A percentile compares a stretch with the other conserved stretches of the same genome.
These are phyloP conservation scores for Nesidiocoris tenuis DNA, from an alignment of 2,888 invertebrate species.

Conservation along the genomic window DNA sequence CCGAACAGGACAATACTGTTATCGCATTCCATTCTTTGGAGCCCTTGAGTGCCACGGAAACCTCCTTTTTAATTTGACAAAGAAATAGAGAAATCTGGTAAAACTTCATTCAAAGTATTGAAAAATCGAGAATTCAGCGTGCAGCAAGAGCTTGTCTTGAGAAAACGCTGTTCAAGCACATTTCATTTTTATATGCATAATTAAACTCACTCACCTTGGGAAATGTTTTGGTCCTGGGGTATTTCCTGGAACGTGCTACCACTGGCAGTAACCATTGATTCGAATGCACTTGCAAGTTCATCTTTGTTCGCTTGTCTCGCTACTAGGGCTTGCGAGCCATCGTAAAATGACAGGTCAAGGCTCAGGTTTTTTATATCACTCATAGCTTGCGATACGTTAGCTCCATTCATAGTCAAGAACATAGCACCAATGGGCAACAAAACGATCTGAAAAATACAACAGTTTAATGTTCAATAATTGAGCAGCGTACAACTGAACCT, in stretches of 20 bases:
- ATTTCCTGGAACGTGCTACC: constrained; percentile 7
- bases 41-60: too few species aligned
- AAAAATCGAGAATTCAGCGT: too few species aligned
- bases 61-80: too few species aligned
- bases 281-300: not conserved
- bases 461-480: not conserved
- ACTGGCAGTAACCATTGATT: not conserved
- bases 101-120: too few species aligned
- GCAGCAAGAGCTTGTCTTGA: too few species aligned
- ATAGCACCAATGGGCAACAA: constrained; percentile 8
- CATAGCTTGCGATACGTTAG: not conserved
- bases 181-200: too few species aligned
- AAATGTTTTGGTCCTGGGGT: not conserved
- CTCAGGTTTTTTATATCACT: not conserved
- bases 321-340: constrained; percentile 5
- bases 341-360: not conserved
- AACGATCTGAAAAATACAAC: constrained; percentile 9
- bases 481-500: too few species aligned
- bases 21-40: too few species aligned
- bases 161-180: too few species aligned
- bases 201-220: not conserved
- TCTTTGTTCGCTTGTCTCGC: not conserved
- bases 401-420: constrained; percentile 10
- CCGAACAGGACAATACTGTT: too few species aligned
- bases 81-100: too few species aligned